Conservation (phyloP, 2,113 vertebrate genomes). For the Zosterops pallidus region DNA sequence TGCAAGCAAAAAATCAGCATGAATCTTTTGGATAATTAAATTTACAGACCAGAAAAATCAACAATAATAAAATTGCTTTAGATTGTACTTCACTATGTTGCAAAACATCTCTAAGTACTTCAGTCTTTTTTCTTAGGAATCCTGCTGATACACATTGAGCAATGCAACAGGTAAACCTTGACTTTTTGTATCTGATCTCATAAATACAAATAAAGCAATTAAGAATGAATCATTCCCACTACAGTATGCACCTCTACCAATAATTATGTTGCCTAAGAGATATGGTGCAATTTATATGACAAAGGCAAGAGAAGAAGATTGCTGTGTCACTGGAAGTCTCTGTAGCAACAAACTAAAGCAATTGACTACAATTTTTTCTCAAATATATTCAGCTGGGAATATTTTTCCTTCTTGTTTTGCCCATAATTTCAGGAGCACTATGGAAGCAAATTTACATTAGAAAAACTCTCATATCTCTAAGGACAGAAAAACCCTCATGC, state of each 20-base stretch:
- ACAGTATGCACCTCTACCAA: not conserved
- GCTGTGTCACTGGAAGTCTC: not conserved
- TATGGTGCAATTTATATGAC: not conserved
- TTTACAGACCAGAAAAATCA: not conserved
- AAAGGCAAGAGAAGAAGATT: not conserved
- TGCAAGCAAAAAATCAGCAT: not conserved
- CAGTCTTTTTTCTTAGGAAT: not conserved
- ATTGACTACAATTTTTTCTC: not conserved
- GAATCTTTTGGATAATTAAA: not conserved
- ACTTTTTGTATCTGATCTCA: not conserved
- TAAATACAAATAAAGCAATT: not conserved
- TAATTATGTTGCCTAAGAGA: not conserved
- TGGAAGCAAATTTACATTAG: not conserved
- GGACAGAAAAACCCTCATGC: not conserved
- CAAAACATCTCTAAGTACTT: not conserved
- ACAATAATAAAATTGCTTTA: not conserved
- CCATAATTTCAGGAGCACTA: not conserved
- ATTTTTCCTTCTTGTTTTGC: not conserved
- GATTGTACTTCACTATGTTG: not conserved
- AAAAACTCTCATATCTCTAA: not conserved
- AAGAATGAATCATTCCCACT: not conserved
- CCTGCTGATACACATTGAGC: not conserved
- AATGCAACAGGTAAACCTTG: not conserved
- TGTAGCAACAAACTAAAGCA: not conserved
- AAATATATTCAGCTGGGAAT: not conserved